Conservation (phyloP, 2,797 vertebrate genomes). For the Thunnus albacares region DNA sequence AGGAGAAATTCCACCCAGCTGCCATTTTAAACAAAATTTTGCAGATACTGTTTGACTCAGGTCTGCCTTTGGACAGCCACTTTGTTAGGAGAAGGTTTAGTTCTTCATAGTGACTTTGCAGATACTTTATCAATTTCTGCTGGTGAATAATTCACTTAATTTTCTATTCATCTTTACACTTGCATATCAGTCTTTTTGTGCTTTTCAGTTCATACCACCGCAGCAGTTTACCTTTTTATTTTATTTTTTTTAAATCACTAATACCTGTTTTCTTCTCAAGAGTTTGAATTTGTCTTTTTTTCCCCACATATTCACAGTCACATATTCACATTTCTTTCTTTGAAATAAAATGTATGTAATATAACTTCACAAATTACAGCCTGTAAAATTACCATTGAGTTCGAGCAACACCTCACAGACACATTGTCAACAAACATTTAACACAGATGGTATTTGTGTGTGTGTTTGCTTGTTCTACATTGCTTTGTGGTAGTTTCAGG, state of each 20-base stretch:
- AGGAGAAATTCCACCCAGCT: not conserved
- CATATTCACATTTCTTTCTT: conserved; percentile 3
- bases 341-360: conserved; percentile 10
- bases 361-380: not conserved
- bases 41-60: not conserved
- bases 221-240: not conserved
- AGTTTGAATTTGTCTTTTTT: conserved; percentile 2
- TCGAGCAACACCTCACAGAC: not conserved
- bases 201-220: conserved; percentile 6
- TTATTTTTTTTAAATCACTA: conserved; percentile 28
- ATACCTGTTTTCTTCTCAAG: conserved; percentile 2
- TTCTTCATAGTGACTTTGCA: conserved; percentile 34
- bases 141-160: not conserved
- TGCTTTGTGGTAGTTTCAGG: not conserved
- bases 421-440: conserved; percentile 5
- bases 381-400: conserved; percentile 1
- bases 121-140: conserved; percentile 16
- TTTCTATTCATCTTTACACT: conserved; percentile 3
- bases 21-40: not conserved
- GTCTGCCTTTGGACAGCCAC: not conserved
- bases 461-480: conserved; percentile 1
- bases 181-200: not conserved
- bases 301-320: not conserved
- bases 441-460: not conserved
- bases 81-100: not conserved